Evolutionary conservation across 2,113 vertebrate species (phyloP), one percentile per base, ranked within the genome.

Genomic region (Sminthopsis crassicaudata): DNA sequence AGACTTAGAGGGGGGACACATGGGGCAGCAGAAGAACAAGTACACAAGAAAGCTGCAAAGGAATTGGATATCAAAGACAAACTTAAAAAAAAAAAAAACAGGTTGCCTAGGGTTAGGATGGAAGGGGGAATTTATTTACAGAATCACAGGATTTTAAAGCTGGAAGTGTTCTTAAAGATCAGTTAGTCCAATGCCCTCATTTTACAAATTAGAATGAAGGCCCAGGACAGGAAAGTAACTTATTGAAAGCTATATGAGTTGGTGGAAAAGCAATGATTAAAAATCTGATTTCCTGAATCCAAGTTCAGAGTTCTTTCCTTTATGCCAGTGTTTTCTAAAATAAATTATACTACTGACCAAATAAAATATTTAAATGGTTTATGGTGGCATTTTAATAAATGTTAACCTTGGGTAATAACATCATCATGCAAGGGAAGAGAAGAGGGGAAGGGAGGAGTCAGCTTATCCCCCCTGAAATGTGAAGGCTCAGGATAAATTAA

Each of bases 401-500:
- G 57, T 30, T 30, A 76, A 76, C 60, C 30, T 67, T n/a, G 60
- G 30, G 30, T n/a, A n/a, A 76, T 3, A n/a, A n/a, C 30, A 76
- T 2, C 0, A 76, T 76, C 60, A 76, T 16, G 16, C 14, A 76
- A 16, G 60, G 14, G n/a, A 76, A 76, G 30, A 14, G 5, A 76
- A 76, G 30, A 76, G 27, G 27, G 57, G 10, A 67, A 67, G 30
- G 30, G 27, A 67, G 2, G 23, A 10, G 8, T 27, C 57, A 67
- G 57, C 14, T 67, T 67, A 67, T 14, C 57, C 0, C 27, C 30
- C 1, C 0, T 30, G 12, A 67, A 67, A 67, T 67, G 10, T 11
- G 2, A 67, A 36, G 30, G 2, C 30, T 6, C 36, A n/a, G 12
- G 8, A 5, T n/a, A 7, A 0, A 16, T 76, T n/a, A 76, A 0